Base-by-base conservation (phyloP, 53 echinoderm and acorn worm genomes). In the Paracentrotus lividus region DNA sequence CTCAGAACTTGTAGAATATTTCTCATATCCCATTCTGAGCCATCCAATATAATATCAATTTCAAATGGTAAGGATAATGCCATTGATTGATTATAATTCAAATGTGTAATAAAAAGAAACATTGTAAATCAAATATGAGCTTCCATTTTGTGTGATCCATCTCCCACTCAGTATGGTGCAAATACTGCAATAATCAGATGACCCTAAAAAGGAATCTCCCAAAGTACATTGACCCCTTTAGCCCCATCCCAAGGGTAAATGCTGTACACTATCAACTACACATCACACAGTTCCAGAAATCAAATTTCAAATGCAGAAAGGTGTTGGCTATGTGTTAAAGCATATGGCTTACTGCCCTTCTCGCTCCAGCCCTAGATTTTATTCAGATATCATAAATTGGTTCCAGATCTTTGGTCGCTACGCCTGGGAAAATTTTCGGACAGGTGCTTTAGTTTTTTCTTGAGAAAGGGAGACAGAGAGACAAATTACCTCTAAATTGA, bases 401-500 rank as follows among this genome's bases (percentile, higher is more conserved):
- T 81, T 47, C 77, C 77, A 42, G 42, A 42, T 77, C 21, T 77
- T 10, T 2, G 9, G 47, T 40, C 47, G 49, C 44, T 81, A 47
- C 10, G 81, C 47, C 81, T 81, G 81, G 81, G 49, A 81, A 81
- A 81, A 9, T 34, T n/a, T 86, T 24, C 8, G 21, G 47, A 86
- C 86, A 86, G 86, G 86, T 86, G 86, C 23, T 86, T 38, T 56
- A 86, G 34, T 86, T 55, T 53, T 77, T 81, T 27, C 53, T 86
- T 86, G 56, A 56, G 56, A 86, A 33, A 86, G 3, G 33, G 34
- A 86, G 47, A 86, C 54, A 34, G 54, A 54, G 32, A 52, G 86
- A 86, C 86, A 86, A 86, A 86, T 86, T 86, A 56, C 56, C 33
- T 56, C 16, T 86, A 86, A 86, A 86, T 86, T 86, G 86, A 56